phyloP scores from a whole-genome alignment of 2,797 vertebrate genomes.

The Florisuga fusca region DNA sequence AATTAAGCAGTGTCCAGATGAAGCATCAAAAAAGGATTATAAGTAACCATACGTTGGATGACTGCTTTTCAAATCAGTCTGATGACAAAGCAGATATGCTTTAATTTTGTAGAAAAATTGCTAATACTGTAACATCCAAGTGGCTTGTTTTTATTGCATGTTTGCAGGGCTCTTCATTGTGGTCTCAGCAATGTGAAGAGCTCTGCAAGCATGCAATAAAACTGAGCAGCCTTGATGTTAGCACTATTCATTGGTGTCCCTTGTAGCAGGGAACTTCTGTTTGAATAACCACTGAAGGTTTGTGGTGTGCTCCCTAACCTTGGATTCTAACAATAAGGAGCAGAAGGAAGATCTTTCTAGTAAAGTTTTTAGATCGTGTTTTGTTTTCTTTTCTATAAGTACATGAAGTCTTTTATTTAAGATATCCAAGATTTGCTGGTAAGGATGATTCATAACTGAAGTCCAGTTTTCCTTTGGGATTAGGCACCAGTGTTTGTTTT shows the following conservation, averaged over 20 bases:
- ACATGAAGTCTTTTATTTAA: conserved; percentile 79
- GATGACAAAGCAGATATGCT: conserved; percentile 60
- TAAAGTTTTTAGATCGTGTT: conserved; percentile 46
- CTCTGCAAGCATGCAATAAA: conserved; percentile 72
- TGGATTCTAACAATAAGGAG: not conserved
- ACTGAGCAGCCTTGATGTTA: conserved; percentile 47
- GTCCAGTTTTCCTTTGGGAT: conserved; percentile 84
- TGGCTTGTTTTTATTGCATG: conserved; percentile 71
- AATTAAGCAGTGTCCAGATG: conserved; percentile 60
- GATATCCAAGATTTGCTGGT: conserved; percentile 80
- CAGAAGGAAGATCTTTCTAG: conserved; percentile 10
- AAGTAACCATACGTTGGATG: not conserved
- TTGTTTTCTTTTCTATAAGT: conserved; percentile 77
- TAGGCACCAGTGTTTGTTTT: conserved; percentile 83
- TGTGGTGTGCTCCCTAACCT: conserved; percentile 39
- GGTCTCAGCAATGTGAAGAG: conserved; percentile 68
- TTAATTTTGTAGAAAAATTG: conserved; percentile 75
- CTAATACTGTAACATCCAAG: conserved; percentile 65
- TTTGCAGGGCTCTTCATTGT: conserved; percentile 71
- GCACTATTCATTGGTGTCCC: conserved; percentile 43
- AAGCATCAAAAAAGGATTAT: conserved; percentile 20
- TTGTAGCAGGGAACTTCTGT: conserved; percentile 63
- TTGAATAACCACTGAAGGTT: conserved; percentile 57
- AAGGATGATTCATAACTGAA: conserved; percentile 84
- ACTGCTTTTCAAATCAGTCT: conserved; percentile 51